Evolutionary conservation across 37 sponge, comb jelly and placozoan genomes (phyloP), one percentile per base, ranked within the genome.

Genomic region (Mnemiopsis leidyi): DNA sequence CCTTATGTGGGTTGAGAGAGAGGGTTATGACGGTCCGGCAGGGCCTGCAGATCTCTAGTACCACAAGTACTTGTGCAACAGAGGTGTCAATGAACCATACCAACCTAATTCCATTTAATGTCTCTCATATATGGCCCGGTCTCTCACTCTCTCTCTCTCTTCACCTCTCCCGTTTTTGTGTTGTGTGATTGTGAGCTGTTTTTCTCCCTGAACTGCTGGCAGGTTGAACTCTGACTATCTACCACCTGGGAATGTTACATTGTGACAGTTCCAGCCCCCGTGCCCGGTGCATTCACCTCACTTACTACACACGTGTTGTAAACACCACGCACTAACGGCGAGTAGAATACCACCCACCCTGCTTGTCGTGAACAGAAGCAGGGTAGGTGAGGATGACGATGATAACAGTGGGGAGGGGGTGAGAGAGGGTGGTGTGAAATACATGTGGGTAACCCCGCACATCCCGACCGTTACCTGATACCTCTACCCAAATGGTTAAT

Each of bases 111-210:
- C 61, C 61, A 48, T 48, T 48, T 48, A 48, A 48, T 48, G 61
- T 48, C 61, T 48, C 61, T 48, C 61, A 48, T 48, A 48, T 48
- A 48, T 48, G 13, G 61, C 5, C 30, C 20, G 30, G 30, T 25
- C 75, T 5, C 75, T 71, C 75, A 29, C 75, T 67, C 68, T 67
- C 75, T 71, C 75, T 2, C 75, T 18, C n/a, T 71, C 75, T 71
- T 71, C 75, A 13, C 75, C n/a, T 71, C 68, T 67, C 68, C 20
- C 68, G 20, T 20, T 67, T 21, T 67, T 13, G 24, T n/a, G 24
- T n/a, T 73, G 16, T 73, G n/a, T n/a, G n/a, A n/a, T n/a, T n/a
- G n/a, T n/a, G n/a, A n/a, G n/a, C n/a, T n/a, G n/a, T n/a, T n/a
- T n/a, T n/a, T n/a, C n/a, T n/a, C n/a, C n/a, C n/a, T n/a, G n/a